Evolutionary conservation across 2,888 invertebrate species (phyloP), one percentile per base, ranked within the genome.

Genomic region (Himalopsyche kuldschensis): DNA sequence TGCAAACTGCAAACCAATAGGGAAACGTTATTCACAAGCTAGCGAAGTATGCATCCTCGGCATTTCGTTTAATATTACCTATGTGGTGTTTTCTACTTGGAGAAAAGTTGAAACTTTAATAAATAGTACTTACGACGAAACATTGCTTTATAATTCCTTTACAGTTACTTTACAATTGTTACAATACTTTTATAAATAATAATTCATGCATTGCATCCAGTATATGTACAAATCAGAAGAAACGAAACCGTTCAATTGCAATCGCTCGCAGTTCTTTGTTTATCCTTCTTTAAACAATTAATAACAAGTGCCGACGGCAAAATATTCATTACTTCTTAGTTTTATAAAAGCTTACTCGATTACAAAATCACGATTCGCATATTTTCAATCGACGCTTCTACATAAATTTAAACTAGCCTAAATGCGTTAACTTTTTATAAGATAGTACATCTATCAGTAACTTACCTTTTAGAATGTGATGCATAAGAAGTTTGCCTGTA

Each of bases 391-490:
- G 30, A 27, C 10, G 48, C 78, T 41, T 35, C 78, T 27, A 46
- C 27, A 27, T 27, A 78, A 78, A 27, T 24, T 41, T 78, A 46
- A 75, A 75, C 75, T 75, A 75, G 30, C 75, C 75, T 75, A 75
- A 75, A 75, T 31, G 17, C n/a, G 31, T 31, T 27, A 31, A 75
- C 32, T 75, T 27, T n/a, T 27, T 27, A 27, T 75, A 27, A n/a
- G 75, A 32, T 75, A 75, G 17, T 32, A 30, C 32, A 24, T 20
- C 55, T 55, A 55, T 55, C 55, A 24, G 55, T 31, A 6, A 79
- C 78, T 82, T 48, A 82, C 78, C 79, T 69, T 82, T 82, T 82
- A 82, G 82, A 82, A 82, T 82, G 82, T 79, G 55, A 82, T 79
- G 79, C 82, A 82, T 79, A 79, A 82, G 81, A 81, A 55, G 55